Evolutionary conservation across 2,113 vertebrate genomes (phyloP), one percentile per base, ranked within the genome.

Genomic region (Ploceus nigricollis): DNA sequence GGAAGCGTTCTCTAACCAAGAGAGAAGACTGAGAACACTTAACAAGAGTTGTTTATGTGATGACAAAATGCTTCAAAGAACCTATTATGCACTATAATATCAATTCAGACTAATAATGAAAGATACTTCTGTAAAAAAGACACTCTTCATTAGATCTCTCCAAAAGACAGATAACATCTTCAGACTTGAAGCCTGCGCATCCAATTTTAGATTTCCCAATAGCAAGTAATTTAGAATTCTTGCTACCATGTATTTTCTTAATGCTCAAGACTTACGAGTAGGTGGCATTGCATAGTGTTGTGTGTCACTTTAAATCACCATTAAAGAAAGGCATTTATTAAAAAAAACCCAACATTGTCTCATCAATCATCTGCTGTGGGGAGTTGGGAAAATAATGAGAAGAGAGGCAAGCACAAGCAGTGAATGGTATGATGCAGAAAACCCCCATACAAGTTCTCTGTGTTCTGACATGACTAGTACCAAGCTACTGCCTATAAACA

Each of bases 401-500:
- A 33, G 21, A 86, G 45, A 65, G 6, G 25, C 17, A 77, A 91
- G 64, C 54, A 58, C 22, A 18, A 64, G 22, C 27, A 65, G 63
- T 19, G n/a, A 82, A 61, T 1, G 2, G 21, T 13, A 33, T 2
- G 13, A 63, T 56, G 30, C 10, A 84, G 71, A 82, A 64, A 81
- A 2, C 5, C 10, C 39, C 44, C 33, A 40, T 1, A 0, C 23
- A 58, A 58, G 8, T 11, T 27, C 44, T 39, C 37, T 13, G 28
- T 18, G 19, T 48, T 86, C 25, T 45, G 28, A 53, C 19, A 72
- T 0, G 3, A 86, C 11, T 57, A 48, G 11, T 42, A 53, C 9
- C 0, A 2, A 72, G 40, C 30, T 33, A 20, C 63, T 60, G 23
- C 17, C 44, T 40, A 39, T 4, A 22, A 86, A 40, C 19, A 39